Conservation (phyloP, 2,888 invertebrate genomes). For the Eurytoma californica region DNA sequence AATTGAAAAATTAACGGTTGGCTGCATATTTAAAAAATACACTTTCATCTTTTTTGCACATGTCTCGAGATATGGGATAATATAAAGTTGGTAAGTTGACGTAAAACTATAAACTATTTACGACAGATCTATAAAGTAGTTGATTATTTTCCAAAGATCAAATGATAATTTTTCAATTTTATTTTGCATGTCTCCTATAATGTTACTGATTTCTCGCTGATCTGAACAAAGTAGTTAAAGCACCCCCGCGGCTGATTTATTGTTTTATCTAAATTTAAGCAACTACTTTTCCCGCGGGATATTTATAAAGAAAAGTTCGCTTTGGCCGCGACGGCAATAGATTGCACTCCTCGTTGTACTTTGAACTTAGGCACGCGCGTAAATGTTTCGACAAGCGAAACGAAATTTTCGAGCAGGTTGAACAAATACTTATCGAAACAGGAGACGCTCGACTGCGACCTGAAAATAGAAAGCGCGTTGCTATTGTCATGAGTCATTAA, state of each 20-base stretch:
- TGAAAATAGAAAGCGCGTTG: slow-evolving; percentile 24
- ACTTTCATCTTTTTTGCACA: slow-evolving; percentile 22
- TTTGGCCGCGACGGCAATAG: background rate
- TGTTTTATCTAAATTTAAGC: too few species aligned
- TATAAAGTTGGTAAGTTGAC: slow-evolving; percentile 42
- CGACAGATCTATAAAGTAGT: background rate
- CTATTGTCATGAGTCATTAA: slow-evolving; percentile 5
- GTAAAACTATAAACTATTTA: background rate
- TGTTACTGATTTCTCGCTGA: too few species aligned
- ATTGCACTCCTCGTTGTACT: background rate
- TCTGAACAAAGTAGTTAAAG: too few species aligned
- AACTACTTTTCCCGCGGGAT: too few species aligned
- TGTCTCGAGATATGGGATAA: slow-evolving; percentile 35
- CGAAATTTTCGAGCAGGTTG: background rate
- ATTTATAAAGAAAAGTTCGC: background rate
- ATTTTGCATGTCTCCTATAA: too few species aligned
- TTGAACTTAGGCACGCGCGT: background rate
- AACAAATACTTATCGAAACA: background rate
- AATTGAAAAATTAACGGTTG: background rate
- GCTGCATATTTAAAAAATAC: slow-evolving; percentile 12
- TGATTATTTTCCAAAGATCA: too few species aligned
- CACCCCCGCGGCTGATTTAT: too few species aligned
- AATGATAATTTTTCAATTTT: too few species aligned
- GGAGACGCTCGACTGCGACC: background rate
- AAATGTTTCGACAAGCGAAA: background rate